Base-by-base conservation (phyloP, 30 jellyfish, hydroid and myxozoan genomes). In the Hydractinia symbiolongicarpus region DNA sequence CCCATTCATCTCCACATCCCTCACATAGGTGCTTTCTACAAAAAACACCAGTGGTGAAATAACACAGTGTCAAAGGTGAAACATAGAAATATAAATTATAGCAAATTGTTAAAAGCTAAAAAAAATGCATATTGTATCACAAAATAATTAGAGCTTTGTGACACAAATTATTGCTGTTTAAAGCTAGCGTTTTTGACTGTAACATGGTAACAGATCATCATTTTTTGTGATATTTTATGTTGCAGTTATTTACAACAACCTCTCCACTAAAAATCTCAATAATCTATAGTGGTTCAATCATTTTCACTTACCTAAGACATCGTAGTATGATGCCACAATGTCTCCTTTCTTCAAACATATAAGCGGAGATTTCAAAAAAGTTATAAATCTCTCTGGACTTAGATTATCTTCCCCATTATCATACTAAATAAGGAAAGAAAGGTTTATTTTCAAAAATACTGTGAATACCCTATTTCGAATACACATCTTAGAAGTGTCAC, bases 291-390 rank as follows among this genome's bases (percentile, higher is more conserved):
- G 17, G 51, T 53, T 53, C 20, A 64, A 21, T n/a, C 20, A 56
- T 6, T 53, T 5, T 8, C 5, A 89, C 97, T 85, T 82, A 90
- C 97, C 93, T 50, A 90, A 64, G 49, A 61, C 86, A 64, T 90
- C 97, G 81, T 84, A 90, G 78, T 90, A 90, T 21, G 82, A 84
- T 10, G 93, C 90, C 16, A 67, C 88, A 5, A 20, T 4, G 4
- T 82, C 55, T 9, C 91, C 86, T 55, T 78, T 82, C 81, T 90
- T 79, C 79, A 61, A 58, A 75, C 97, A 90, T 55, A 90, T 83
- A n/a, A 90, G 78, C 58, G 85, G 97, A 57, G 94, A 81, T 77
- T 90, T 90, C 50, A 85, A 14, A 66, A 81, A 90, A 6, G 97
- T 66, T 53, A 78, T 62, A 73, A 83, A 90, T 54, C 56, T 16